Base-by-base conservation (phyloP, 2,113 vertebrate species). In the Myxocyprinus asiaticus region DNA sequence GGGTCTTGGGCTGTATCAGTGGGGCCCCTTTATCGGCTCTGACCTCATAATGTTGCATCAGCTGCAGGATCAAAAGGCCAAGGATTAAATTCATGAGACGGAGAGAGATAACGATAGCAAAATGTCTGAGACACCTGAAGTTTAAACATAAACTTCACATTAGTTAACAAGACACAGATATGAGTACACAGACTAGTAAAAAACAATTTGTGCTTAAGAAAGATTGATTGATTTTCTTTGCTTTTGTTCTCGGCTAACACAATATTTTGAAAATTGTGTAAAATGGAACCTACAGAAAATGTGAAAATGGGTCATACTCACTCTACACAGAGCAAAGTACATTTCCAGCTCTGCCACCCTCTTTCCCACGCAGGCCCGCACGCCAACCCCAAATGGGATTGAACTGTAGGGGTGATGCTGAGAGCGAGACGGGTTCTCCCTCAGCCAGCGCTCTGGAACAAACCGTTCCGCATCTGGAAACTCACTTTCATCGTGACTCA, bases 261-360 rank as follows among this genome's bases (percentile, higher is more conserved):
- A 33, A 33, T 33, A 33, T 33, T 33, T 33, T 33, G 22, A 33
- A 33, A 33, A 33, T 1, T 33, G 22, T 33, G 22, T 33, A 47
- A 5, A 51, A 8, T 10, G n/a, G 55, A 58, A 58, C 14, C 5
- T 58, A 58, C 14, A 74, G 42, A 62, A n/a, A 69, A 69, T 6
- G 0, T 44, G 61, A 15, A 51, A 14, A 2, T 44, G 15, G 4
- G 0, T 50, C 14, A 33, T 5, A 64, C 90, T 91, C 73, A 94
- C 93, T 88, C 89, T 80, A 65, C 86, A 84, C 69, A 94, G 82
- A 74, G 92, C 89, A 1, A 94, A 89, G 74, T 90, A 82, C 94
- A 95, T 94, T 89, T 95, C 94, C 90, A 95, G 85, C 88, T 95
- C 93, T 0, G 94, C 94, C 81, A 95, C 81, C 11, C 94, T 88